phyloP scores from a whole-genome alignment of 2,113 vertebrate genomes.

The Boleophthalmus pectinirostris region DNA sequence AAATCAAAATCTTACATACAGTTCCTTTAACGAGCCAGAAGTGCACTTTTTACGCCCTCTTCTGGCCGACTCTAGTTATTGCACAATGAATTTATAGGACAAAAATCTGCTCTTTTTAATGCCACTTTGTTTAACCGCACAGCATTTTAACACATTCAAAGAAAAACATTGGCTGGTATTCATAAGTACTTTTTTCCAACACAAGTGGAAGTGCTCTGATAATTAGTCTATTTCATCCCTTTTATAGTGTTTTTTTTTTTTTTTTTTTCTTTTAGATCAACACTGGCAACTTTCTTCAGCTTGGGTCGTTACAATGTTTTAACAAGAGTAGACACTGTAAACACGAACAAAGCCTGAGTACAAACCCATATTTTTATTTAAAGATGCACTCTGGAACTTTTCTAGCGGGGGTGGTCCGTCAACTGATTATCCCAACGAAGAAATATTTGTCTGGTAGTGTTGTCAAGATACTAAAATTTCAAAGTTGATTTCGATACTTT shows the following conservation, averaged over 20 bases:
- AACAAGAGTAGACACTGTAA: conserved; percentile 57
- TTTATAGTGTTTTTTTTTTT: conserved; percentile 24
- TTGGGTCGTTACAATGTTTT: conserved; percentile 24
- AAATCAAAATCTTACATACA: background rate
- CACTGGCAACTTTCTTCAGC: conserved; percentile 40
- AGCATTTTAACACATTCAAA: conserved; percentile 15
- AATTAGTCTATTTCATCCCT: conserved; percentile 46
- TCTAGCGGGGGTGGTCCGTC: background rate
- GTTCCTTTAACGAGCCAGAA: background rate
- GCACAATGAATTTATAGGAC: conserved; percentile 20
- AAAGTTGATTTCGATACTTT: too few relatives aligned
- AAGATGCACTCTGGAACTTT: background rate
- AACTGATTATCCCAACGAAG: too few relatives aligned
- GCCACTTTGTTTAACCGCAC: conserved; percentile 23
- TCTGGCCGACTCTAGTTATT: background rate
- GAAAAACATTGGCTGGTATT: conserved; percentile 31
- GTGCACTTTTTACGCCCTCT: background rate
- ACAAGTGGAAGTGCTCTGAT: conserved; percentile 44
- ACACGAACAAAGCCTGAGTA: conserved; percentile 56
- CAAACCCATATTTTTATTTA: conserved; percentile 18
- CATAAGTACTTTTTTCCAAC: conserved; percentile 25
- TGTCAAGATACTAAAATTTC: too few relatives aligned
- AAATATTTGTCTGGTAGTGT: too few relatives aligned
- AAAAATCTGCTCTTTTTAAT: conserved; percentile 8
- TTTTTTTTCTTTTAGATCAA: conserved; percentile 7